phyloP scores from a whole-genome alignment of 2,797 vertebrate genomes.

The Simalia tracyae region DNA sequence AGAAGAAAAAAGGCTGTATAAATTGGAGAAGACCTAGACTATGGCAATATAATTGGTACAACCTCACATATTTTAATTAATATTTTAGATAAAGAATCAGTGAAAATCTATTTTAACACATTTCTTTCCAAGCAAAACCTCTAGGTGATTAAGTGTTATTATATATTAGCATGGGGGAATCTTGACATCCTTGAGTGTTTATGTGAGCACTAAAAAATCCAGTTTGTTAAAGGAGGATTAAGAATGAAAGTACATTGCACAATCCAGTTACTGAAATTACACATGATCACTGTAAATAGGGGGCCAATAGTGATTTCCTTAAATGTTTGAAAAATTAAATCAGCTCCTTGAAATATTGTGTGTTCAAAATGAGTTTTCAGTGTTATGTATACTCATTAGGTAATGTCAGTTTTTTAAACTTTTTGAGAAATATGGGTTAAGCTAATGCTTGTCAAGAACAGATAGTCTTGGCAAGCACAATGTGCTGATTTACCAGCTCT shows the following conservation, averaged over 20 bases:
- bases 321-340: constrained; percentile 55
- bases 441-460: constrained; percentile 1
- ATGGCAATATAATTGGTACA: constrained; percentile 41
- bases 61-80: constrained; percentile 40
- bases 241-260: constrained; percentile 13
- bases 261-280: constrained; percentile 62
- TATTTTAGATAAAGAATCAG: constrained; percentile 52
- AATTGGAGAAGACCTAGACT: constrained; percentile 24
- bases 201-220: constrained; percentile 26
- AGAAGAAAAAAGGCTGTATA: constrained; percentile 35
- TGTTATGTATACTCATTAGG: constrained; percentile 2
- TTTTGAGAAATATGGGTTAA: constrained; percentile 27
- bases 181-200: constrained; percentile 25
- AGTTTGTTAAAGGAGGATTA: constrained; percentile 48
- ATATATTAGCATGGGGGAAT: constrained; percentile 36
- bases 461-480: not conserved
- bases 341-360: constrained; percentile 56
- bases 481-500: constrained; percentile 18
- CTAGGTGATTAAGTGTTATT: constrained; percentile 52
- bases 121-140: constrained; percentile 23
- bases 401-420: not conserved
- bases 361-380: constrained; percentile 45
- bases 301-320: constrained; percentile 35
- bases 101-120: constrained; percentile 47
- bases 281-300: constrained; percentile 40